Evolutionary conservation across 2,797 vertebrate species (phyloP).

Genomic region (Fratercula arctica): DNA sequence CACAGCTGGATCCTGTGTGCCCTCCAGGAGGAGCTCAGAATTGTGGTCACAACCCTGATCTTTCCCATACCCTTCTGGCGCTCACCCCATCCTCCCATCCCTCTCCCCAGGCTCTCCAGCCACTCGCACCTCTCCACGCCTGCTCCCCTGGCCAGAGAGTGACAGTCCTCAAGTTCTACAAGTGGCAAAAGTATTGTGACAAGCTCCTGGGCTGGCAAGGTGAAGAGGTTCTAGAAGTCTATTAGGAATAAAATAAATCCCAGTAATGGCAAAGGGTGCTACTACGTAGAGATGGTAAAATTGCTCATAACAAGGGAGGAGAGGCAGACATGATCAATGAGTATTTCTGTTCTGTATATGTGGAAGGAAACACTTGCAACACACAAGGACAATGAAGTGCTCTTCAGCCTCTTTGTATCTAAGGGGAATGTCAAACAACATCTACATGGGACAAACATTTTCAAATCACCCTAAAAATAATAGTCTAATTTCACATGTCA

Average conservation of each 20-base stretch:
- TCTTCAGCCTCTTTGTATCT: conserved; percentile 8
- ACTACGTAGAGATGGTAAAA: neutral
- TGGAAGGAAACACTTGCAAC: conserved; percentile 14
- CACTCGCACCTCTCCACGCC: neutral
- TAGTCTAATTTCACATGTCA: neutral
- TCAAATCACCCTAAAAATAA: conserved; percentile 31
- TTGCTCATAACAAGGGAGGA: neutral
- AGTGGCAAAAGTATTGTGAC: neutral
- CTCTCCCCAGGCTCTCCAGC: neutral
- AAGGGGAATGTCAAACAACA: conserved; percentile 32
- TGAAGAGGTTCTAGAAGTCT: neutral
- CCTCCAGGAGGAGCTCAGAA: neutral
- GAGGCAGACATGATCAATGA: neutral
- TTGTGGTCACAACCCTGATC: neutral
- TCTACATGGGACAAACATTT: conserved; percentile 32
- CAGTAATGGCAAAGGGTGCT: neutral
- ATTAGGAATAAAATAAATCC: neutral
- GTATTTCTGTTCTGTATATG: neutral
- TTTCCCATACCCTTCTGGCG: neutral
- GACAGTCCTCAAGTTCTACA: neutral
- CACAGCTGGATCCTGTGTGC: neutral
- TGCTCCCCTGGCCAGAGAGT: neutral
- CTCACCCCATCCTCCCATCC: neutral
- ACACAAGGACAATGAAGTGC: neutral
- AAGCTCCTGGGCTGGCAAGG: neutral